Evolutionary conservation across 2,113 vertebrate species (phyloP).

Genomic region (Leiothrix lutea): DNA sequence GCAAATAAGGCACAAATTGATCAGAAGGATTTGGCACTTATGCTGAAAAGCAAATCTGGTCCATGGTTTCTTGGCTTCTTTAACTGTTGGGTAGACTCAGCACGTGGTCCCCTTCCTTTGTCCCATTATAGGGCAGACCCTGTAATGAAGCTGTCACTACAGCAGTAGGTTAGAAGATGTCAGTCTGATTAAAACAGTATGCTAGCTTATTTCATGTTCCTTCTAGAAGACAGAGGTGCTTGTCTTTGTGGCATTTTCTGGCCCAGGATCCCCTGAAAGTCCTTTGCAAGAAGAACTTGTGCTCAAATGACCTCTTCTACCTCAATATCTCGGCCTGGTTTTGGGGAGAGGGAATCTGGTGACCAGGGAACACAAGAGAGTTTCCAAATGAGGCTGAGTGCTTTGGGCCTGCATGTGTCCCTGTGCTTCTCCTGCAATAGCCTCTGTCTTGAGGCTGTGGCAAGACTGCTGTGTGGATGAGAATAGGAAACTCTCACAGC

Average conservation of each 20-base stretch:
- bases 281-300: background rate
- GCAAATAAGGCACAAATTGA: background rate
- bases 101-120: background rate
- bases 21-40: background rate
- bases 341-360: background rate
- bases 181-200: background rate
- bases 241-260: background rate
- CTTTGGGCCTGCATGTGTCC: background rate
- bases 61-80: background rate
- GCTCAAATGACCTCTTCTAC: background rate
- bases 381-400: background rate
- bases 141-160: background rate
- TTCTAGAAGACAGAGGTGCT: background rate
- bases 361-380: background rate
- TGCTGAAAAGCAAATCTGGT: background rate
- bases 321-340: background rate
- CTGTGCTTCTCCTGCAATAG: background rate
- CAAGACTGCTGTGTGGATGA: background rate
- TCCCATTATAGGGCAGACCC: background rate
- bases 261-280: background rate
- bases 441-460: background rate
- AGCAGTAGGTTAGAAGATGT: background rate
- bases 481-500: background rate
- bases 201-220: background rate
- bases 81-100: background rate